These are phyloP conservation scores for Oncorhynchus keta DNA, from an alignment of 2,113 vertebrate species.

Conservation along the genomic window DNA sequence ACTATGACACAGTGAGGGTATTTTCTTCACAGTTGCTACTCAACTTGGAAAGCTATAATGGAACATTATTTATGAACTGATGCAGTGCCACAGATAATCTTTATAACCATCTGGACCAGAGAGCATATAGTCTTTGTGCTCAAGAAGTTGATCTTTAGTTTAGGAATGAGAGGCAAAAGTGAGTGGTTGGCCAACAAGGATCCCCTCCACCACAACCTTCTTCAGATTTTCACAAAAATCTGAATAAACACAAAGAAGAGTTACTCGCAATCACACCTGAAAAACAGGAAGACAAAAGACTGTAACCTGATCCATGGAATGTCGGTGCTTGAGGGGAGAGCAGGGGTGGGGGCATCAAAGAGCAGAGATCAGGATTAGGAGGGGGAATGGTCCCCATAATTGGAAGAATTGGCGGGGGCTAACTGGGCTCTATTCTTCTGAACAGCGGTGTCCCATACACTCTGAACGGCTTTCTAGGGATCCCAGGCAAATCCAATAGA, in stretches of 20 bases:
- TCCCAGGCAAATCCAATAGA: conserved; percentile 39
- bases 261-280: conserved; percentile 34
- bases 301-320: conserved; percentile 67
- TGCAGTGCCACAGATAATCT: conserved; percentile 35
- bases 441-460: conserved; percentile 71
- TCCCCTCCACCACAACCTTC: too few species aligned
- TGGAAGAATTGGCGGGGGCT: conserved; percentile 60
- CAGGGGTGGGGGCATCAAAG: conserved; percentile 59
- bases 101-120: conserved; percentile 27
- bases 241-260: not conserved
- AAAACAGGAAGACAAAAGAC: conserved; percentile 59
- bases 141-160: conserved; percentile 17
- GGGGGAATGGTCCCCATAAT: conserved; percentile 70
- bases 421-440: conserved; percentile 80
- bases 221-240: too few species aligned
- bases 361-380: conserved; percentile 71
- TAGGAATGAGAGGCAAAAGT: conserved; percentile 20
- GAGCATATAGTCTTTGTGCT: conserved; percentile 56
- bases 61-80: not conserved
- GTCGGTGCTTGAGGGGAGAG: conserved; percentile 45
- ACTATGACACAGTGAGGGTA: not conserved
- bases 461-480: conserved; percentile 64
- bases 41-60: not conserved
- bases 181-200: too few species aligned
- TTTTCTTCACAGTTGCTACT: not conserved